These are phyloP conservation scores for Megastigmus dorsalis DNA, from an alignment of 2,888 invertebrate species.

Conservation along the genomic window DNA sequence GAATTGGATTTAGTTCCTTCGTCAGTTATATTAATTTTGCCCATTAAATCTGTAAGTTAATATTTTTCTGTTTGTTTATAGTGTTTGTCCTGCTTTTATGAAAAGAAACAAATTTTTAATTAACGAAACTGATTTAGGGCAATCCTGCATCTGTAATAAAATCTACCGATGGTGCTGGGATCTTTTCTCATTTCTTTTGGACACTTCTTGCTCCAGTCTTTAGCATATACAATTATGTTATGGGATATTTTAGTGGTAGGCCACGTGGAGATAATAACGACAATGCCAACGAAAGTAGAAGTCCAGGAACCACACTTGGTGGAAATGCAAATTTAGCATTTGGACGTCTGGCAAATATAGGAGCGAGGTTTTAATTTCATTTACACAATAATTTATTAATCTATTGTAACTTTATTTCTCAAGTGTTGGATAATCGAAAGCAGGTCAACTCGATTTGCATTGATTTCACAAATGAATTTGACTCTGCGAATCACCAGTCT, in stretches of 20 bases:
- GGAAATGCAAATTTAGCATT: constrained; percentile 29
- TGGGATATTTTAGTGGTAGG: constrained; percentile 73
- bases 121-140: constrained; percentile 57
- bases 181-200: constrained; percentile 78
- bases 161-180: constrained; percentile 72
- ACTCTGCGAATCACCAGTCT: too few species aligned
- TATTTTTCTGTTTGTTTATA: background rate
- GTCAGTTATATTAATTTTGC: constrained; percentile 84
- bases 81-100: too few species aligned
- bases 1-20: constrained; percentile 85
- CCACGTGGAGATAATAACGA: constrained; percentile 56
- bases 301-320: constrained; percentile 23
- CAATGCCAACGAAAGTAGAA: constrained; percentile 27
- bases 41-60: constrained; percentile 73
- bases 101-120: constrained; percentile 10
- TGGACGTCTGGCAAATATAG: constrained; percentile 30
- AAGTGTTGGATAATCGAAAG: too few species aligned
- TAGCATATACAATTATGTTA: constrained; percentile 77
- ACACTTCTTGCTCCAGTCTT: constrained; percentile 79
- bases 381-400: background rate
- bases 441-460: too few species aligned
- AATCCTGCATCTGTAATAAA: constrained; percentile 64
- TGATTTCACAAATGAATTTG: too few species aligned
- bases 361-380: constrained; percentile 34
- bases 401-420: background rate